Conservation (phyloP, 2,888 invertebrate genomes). For the Lycaena phlaeas region DNA sequence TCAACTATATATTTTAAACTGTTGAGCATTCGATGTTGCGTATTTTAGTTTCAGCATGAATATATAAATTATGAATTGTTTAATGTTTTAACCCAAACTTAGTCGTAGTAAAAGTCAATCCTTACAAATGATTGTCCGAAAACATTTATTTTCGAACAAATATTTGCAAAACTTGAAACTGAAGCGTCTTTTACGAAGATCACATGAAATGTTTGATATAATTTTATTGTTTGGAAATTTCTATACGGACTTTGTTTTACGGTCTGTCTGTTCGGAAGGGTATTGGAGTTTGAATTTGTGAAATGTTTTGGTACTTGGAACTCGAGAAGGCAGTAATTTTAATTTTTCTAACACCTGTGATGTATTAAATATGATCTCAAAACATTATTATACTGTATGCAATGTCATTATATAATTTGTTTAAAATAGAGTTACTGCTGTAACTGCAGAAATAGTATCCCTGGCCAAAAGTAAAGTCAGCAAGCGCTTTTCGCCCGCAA, state of each 20-base stretch:
- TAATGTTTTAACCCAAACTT: too few species aligned
- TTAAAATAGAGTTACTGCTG: slow-evolving; percentile 37
- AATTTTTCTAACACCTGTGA: slow-evolving; percentile 75
- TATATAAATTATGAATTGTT: too few species aligned
- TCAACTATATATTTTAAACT: too few species aligned
- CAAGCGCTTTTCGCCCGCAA: background rate
- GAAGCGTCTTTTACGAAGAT: slow-evolving; percentile 32
- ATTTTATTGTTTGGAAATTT: slow-evolving; percentile 43
- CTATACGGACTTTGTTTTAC: slow-evolving; percentile 33
- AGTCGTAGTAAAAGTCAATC: background rate
- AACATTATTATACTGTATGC: slow-evolving; percentile 69
- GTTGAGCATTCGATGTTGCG: too few species aligned
- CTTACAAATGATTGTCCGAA: slow-evolving; percentile 13
- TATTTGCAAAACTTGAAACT: slow-evolving; percentile 15
- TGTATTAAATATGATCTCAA: slow-evolving; percentile 79
- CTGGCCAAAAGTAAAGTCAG: slow-evolving; percentile 19
- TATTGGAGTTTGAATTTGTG: slow-evolving; percentile 8
- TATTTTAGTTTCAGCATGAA: too few species aligned
- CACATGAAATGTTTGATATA: slow-evolving; percentile 42
- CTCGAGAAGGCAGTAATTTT: slow-evolving; percentile 29
- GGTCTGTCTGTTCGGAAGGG: slow-evolving; percentile 15
- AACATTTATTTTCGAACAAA: slow-evolving; percentile 15
- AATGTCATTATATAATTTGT: slow-evolving; percentile 63
- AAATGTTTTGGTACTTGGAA: slow-evolving; percentile 10
- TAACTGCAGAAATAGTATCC: slow-evolving; percentile 36